Conservation (phyloP, 1,140 invertebrate species). For the Zeugodacus cucurbitae region DNA sequence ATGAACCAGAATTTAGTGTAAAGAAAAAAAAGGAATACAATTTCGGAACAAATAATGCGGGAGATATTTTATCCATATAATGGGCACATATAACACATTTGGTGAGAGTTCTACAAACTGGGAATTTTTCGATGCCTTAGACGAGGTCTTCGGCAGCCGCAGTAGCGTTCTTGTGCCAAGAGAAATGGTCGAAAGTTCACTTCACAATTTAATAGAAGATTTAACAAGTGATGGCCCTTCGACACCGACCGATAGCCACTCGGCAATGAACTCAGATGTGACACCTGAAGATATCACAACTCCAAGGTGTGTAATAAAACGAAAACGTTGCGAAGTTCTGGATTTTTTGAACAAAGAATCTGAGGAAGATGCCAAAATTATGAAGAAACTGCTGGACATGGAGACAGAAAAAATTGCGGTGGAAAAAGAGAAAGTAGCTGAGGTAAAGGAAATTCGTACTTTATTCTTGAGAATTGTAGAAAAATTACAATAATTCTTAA, state of each 20-base stretch:
- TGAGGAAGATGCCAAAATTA: not conserved
- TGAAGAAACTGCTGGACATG: not conserved
- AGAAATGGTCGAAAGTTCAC: too few species aligned
- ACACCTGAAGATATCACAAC: too few species aligned
- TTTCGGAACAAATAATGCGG: not conserved
- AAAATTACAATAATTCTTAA: too few species aligned
- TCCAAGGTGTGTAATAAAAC: too few species aligned
- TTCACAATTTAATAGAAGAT: too few species aligned
- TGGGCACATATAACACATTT: not conserved
- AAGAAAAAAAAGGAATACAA: not conserved
- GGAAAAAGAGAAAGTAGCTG: not conserved
- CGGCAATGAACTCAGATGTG: too few species aligned
- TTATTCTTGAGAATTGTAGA: not conserved
- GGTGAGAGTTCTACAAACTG: not conserved
- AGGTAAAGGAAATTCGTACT: not conserved
- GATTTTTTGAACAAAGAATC: not conserved
- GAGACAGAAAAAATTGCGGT: not conserved
- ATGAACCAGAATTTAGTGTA: not conserved
- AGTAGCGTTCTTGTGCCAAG: too few species aligned
- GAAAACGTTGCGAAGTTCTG: too few species aligned
- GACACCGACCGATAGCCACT: too few species aligned
- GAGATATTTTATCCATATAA: not conserved
- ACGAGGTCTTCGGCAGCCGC: too few species aligned
- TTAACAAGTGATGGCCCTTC: too few species aligned
- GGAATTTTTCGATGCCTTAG: too few species aligned